Conservation (phyloP, 2,113 vertebrate genomes). For the Gopherus evgoodei region DNA sequence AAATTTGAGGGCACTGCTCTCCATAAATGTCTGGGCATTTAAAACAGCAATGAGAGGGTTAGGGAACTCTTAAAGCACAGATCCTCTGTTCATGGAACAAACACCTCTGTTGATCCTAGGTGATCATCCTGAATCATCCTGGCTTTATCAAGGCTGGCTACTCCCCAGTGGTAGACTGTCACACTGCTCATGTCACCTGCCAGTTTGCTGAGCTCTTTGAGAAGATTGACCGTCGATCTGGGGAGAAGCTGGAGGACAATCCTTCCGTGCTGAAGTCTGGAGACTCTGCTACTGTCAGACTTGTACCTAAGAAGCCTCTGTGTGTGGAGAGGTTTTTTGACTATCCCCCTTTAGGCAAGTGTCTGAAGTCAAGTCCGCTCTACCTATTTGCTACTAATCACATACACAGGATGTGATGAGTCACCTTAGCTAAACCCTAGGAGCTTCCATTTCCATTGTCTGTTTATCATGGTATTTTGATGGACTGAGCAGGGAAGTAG, state of each 20-base stretch:
- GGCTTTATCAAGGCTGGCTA: conserved; percentile 82
- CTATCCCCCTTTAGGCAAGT: conserved; percentile 77
- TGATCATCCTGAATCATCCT: conserved; percentile 87
- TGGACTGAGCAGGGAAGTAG: neutral
- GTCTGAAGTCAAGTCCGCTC: neutral
- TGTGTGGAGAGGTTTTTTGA: conserved; percentile 87
- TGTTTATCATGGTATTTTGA: neutral
- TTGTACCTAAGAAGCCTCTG: conserved; percentile 84
- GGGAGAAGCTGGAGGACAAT: conserved; percentile 79
- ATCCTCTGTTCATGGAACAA: neutral
- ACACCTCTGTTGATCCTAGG: conserved; percentile 36
- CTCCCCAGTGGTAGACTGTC: conserved; percentile 86
- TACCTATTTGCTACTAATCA: neutral
- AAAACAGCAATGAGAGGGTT: neutral
- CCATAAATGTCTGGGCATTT: neutral
- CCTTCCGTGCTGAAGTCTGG: conserved; percentile 80
- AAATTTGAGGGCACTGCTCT: neutral
- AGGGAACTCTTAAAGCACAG: neutral
- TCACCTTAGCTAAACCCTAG: neutral
- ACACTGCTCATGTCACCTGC: conserved; percentile 84
- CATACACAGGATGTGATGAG: neutral
- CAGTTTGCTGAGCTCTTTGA: conserved; percentile 83
- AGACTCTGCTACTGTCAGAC: conserved; percentile 80
- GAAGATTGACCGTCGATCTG: conserved; percentile 81
- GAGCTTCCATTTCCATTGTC: neutral